Evolutionary conservation across 2,797 vertebrate species (phyloP), one percentile per base, ranked within the genome.

Genomic region (Acridotheres tristis): DNA sequence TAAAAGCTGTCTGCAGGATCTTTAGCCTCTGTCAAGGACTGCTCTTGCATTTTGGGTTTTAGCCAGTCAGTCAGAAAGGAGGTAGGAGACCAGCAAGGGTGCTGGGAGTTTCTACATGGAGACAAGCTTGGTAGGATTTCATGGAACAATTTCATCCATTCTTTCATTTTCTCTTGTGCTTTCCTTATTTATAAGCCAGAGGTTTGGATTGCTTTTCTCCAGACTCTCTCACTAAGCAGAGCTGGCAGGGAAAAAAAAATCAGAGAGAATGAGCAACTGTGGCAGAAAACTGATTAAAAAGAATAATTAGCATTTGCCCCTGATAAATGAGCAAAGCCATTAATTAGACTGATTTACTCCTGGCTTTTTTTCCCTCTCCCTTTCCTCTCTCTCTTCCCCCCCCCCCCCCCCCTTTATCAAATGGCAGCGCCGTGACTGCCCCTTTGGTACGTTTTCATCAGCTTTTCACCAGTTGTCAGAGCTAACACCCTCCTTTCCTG

Each of bases 221-320:
- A 84, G 87, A 86, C 73, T 91, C 84, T 89, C 84, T 88, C 75
- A n/a, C 68, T 93, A 91, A 92, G 90, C 90, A 25, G 93, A 95
- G 88, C 93, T 88, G 93, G 96, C 98, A 96, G 51, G 4, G 7
- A 16, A 16, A 68, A 85, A 53, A 62, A 54, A 55, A 66, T 32
- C 67, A 73, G 67, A 50, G 74, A 62, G 85, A 96, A 95, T 69
- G 79, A 97, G 94, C 94, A 96, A 98, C 97, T 97, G 97, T 94
- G 93, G 97, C 98, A 98, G 98, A 98, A 98, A 98, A 98, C 98
- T 98, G 98, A 99, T 98, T 99, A 98, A 98, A 98, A 99, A 98
- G 98, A 97, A 98, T 98, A 98, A 98, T 98, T 98, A 98, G 98
- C 98, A 98, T 98, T 98, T 97, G 95, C 98, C 98, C 97, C 98